Evolutionary conservation across 30 jellyfish, hydroid and myxozoan genomes (phyloP).

Genomic region (Rhopilema esculentum): DNA sequence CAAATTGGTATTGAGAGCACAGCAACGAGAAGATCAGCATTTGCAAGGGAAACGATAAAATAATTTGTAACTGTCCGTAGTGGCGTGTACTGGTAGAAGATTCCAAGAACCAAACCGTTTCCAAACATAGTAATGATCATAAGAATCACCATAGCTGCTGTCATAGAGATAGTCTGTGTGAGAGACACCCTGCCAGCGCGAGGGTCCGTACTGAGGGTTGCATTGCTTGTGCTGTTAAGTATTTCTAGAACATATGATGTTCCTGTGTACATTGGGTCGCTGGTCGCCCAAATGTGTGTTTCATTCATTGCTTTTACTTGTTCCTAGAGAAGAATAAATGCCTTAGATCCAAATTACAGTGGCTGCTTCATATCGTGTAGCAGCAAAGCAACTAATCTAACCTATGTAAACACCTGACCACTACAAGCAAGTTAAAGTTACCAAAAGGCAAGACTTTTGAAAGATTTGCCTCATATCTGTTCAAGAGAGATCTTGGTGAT

Average conservation of each 20-base stretch:
- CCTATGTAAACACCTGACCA: too few relatives aligned
- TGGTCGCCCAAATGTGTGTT: not conserved
- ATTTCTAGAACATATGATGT: not conserved
- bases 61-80: slow-evolving; percentile 77
- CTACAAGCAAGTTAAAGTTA: too few relatives aligned
- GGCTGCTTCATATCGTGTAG: too few relatives aligned
- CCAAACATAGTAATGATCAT: slow-evolving; percentile 62
- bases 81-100: slow-evolving; percentile 68
- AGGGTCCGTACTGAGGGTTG: not conserved
- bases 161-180: slow-evolving; percentile 38
- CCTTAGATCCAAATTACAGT: not conserved
- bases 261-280: not conserved
- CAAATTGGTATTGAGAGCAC: slow-evolving; percentile 68
- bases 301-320: not conserved
- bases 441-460: too few relatives aligned
- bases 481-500: not conserved
- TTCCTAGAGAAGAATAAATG: not conserved
- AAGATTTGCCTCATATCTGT: too few relatives aligned
- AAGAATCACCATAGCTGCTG: slow-evolving; percentile 47
- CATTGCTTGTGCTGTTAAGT: not conserved
- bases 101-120: slow-evolving; percentile 62
- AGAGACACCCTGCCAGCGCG: slow-evolving; percentile 12
- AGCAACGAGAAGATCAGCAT: slow-evolving; percentile 77
- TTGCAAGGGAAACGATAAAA: slow-evolving; percentile 70
- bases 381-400: too few relatives aligned